Percentiles rank a stretch among this genome's conserved stretches.
These are phyloP conservation scores for Pteromalus puparum DNA, from an alignment of 1,140 invertebrate species.

Conservation along the genomic window DNA sequence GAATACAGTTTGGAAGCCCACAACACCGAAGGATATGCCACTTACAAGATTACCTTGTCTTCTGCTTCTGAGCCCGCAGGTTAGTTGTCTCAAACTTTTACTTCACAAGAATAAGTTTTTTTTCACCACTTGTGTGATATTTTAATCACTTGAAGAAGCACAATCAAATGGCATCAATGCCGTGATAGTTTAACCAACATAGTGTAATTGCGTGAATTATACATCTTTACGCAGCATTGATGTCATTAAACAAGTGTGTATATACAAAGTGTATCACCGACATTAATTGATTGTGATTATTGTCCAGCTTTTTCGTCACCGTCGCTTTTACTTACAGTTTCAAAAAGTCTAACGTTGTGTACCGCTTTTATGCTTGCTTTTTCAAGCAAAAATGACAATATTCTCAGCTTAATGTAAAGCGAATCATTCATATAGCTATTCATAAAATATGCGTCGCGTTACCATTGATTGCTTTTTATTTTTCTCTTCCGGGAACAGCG, in stretches of 20 bases:
- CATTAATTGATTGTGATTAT: slow-evolving; percentile 36
- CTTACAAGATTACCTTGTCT: slow-evolving; percentile 81
- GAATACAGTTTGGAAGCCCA: slow-evolving; percentile 80
- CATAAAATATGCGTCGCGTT: not conserved
- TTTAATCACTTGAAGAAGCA: not conserved
- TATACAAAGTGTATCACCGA: slow-evolving; percentile 24
- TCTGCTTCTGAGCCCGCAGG: slow-evolving; percentile 83
- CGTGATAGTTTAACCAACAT: not conserved
- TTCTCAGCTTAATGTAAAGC: not conserved
- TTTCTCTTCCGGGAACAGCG: not conserved
- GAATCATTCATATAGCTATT: not conserved
- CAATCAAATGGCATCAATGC: slow-evolving; percentile 15
- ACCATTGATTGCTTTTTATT: too few relatives aligned
- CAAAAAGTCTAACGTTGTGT: not conserved
- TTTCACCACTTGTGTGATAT: not conserved
- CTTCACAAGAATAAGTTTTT: not conserved
- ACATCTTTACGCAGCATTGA: not conserved
- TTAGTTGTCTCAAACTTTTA: slow-evolving; percentile 64
- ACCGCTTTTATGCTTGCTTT: not conserved
- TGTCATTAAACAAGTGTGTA: not conserved
- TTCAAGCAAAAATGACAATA: not conserved
- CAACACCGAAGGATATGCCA: slow-evolving; percentile 80
- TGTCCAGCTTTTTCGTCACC: not conserved
- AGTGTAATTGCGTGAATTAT: not conserved
- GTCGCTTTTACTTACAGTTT: not conserved